Conservation (phyloP, 2,113 vertebrate species). For the Nannobrachium achirus region DNA sequence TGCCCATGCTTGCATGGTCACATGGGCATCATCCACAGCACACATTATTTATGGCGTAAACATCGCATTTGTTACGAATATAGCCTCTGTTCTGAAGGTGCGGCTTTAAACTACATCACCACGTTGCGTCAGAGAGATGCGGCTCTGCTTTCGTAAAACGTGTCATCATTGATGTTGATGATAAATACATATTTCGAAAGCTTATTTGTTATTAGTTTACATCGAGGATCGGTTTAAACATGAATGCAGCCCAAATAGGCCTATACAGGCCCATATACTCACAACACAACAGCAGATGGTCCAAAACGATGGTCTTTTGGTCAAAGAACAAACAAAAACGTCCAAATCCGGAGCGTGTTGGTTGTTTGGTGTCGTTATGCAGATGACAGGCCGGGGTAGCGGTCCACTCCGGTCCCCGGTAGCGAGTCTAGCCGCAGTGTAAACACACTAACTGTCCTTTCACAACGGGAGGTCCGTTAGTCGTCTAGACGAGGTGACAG, state of each 20-base stretch:
- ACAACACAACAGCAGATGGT: neutral
- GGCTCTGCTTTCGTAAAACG: conserved; percentile 22
- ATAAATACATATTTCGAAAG: too few relatives aligned
- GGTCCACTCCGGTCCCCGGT: too few relatives aligned
- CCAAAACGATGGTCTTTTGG: neutral
- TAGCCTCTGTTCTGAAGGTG: conserved; percentile 57
- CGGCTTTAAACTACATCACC: conserved; percentile 52
- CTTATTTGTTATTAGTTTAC: conserved; percentile 20
- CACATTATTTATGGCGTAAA: too few relatives aligned
- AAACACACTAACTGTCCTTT: too few relatives aligned
- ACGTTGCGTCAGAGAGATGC: conserved; percentile 46
- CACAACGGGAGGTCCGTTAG: neutral
- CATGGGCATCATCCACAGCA: too few relatives aligned
- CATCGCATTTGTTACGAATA: too few relatives aligned
- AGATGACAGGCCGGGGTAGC: too few relatives aligned
- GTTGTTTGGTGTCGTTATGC: neutral
- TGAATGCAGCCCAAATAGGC: neutral
- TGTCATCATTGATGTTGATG: conserved; percentile 3
- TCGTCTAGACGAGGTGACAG: conserved; percentile 2
- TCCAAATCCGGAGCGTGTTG: neutral
- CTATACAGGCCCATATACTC: neutral
- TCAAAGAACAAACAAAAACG: too few relatives aligned
- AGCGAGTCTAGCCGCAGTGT: too few relatives aligned
- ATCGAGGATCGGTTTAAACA: neutral
- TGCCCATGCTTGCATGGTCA: conserved; percentile 40